Base-by-base conservation (phyloP, 2,113 vertebrate genomes). In the Eptesicus fuscus region DNA sequence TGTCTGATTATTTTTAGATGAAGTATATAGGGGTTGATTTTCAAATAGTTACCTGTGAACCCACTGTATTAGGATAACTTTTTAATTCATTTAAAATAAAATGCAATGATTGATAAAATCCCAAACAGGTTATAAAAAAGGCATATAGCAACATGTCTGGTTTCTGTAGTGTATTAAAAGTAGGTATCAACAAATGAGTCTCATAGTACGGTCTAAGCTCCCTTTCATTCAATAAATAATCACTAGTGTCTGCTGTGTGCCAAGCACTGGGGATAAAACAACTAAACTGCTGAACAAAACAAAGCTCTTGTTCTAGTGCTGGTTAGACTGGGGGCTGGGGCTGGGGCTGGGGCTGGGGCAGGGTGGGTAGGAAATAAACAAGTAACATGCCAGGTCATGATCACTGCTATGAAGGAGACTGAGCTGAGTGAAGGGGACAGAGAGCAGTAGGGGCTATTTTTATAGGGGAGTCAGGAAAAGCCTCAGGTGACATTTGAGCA, bases 81-180 rank as follows among this genome's bases (percentile, higher is more conserved):
- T 67, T 96, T 92, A 85, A 73, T 44, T 63, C 11, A 90, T 42
- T 90, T 79, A n/a, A 76, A 83, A 83, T 74, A 79, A 96, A 88
- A 76, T 80, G 11, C 18, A 91, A 16, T 32, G 47, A 42, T n/a
- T 63, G 17, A 76, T 32, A 86, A 93, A 92, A 83, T 74, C 40
- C 30, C n/a, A 44, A 83, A 65, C 4, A 73, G 32, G 12, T 71
- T 85, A 47, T 84, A 23, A 35, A 47, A 47, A 51, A 89, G 73
- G 9, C 7, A 32, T 74, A 25, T 16, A 69, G 42, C 44, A 90
- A 30, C 28, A 53, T 37, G 11, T 12, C 17, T 83, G 6, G 23
- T 13, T 73, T 83, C 35, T 30, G 23, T n/a, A 69, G 25, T 47
- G 17, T 28, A n/a, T 42, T 79, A 35, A 79, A 82, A 85, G 23